phyloP scores from a whole-genome alignment of 2,888 invertebrate genomes.

The Tridacna crocea region DNA sequence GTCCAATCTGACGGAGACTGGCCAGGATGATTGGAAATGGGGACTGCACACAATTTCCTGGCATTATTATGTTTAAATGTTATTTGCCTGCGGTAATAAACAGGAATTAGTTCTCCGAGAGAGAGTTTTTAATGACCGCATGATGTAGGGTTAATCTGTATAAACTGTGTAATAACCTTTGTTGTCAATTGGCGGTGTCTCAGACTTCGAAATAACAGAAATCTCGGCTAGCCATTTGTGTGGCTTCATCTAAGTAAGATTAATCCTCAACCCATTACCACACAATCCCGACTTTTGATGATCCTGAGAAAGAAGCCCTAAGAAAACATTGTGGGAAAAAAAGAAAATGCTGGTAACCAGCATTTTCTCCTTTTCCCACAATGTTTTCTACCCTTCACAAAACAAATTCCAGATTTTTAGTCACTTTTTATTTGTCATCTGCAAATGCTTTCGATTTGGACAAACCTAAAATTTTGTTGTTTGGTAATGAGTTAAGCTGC shows the following conservation, averaged over 20 bases:
- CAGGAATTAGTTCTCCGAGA: conserved; percentile 23
- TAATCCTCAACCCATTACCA: too few species aligned
- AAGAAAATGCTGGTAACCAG: too few species aligned
- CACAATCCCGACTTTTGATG: too few species aligned
- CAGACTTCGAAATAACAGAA: neutral
- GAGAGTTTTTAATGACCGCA: neutral
- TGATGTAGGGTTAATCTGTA: conserved; percentile 5
- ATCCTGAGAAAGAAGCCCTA: too few species aligned
- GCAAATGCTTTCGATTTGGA: too few species aligned
- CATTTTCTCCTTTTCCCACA: too few species aligned
- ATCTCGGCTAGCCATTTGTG: neutral
- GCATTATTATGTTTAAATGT: conserved; percentile 24
- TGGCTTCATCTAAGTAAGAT: neutral
- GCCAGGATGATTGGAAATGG: conserved; percentile 3
- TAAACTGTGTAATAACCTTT: conserved; percentile 8
- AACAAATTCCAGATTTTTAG: too few species aligned
- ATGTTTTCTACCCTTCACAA: too few species aligned
- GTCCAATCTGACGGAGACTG: neutral
- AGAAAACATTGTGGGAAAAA: too few species aligned
- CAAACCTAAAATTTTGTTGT: too few species aligned
- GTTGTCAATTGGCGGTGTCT: neutral
- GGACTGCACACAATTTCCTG: conserved; percentile 19
- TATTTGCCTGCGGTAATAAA: conserved; percentile 25
- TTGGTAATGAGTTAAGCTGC: too few species aligned
- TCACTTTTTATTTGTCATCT: too few species aligned